Evolutionary conservation across 92 coral and sea anemone genomes (phyloP), one percentile per base, ranked within the genome.

Genomic region (Virgularia gustaviana): DNA sequence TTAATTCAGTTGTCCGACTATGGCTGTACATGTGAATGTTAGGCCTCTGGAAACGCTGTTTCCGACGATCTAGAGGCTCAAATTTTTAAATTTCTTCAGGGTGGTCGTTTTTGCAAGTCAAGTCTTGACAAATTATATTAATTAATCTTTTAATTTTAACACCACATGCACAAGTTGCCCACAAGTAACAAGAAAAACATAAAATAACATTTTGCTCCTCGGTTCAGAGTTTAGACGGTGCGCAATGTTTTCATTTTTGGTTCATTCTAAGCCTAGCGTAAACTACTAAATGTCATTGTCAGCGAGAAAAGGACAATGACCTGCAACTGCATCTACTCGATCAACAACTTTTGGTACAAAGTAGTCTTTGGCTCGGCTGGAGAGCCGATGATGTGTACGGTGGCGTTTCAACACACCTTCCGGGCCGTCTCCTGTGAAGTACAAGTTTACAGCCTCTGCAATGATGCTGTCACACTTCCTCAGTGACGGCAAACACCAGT

Each of bases 401-500:
- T 57, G 36, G 31, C 11, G 64, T 57, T 15, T 57, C 34, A 57
- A 24, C 64, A 30, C 38, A 24, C 2, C n/a, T n/a, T n/a, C n/a
- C n/a, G n/a, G n/a, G n/a, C n/a, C 64, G 36, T 57, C 64, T 30
- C 64, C 64, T 24, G 33, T 57, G 34, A 57, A 30, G 64, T 57
- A 57, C 64, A 57, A 57, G n/a, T 37, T 57, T 34, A 57, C 16
- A 20, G 15, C 36, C 16, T 57, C 64, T 57, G 8, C 8, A 39
- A 39, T 57, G 64, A 57, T 57, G 18, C 38, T n/a, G 36, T 57
- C 64, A 30, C 64, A 57, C 31, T 57, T 57, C 64, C 31, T 57
- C 64, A 57, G 32, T 3, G 64, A 33, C 6, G 64, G 64, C 36
- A 57, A 57, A 57, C 64, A 57, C 64, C 64, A 57, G 36, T 57